Conservation (phyloP, 2,797 vertebrate species). For the Sternarchorhynchus goeldii region DNA sequence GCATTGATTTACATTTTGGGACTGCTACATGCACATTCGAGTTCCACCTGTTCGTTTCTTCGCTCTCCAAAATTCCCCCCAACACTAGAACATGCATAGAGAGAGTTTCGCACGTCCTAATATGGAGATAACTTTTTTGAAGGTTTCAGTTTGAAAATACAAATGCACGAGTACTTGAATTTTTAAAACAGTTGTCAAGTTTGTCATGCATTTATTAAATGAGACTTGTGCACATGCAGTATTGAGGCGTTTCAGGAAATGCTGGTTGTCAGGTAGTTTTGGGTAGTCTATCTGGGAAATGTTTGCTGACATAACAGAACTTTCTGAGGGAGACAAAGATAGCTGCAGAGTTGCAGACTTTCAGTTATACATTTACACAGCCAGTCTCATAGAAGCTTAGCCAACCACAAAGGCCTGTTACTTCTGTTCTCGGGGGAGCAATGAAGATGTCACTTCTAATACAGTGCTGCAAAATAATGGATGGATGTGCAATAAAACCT, state of each 20-base stretch:
- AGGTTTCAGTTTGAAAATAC: no score
- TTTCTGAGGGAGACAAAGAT: constrained; percentile 29
- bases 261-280: constrained; percentile 43
- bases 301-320: constrained; percentile 50
- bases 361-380: constrained; percentile 38
- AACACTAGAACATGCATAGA: no score
- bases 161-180: not conserved
- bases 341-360: constrained; percentile 41
- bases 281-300: constrained; percentile 47
- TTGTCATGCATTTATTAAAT: constrained; percentile 30
- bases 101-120: no score
- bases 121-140: no score
- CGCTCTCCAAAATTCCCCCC: no score
- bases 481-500: not conserved
- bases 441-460: not conserved
- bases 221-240: constrained; percentile 12
- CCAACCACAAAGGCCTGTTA: constrained; percentile 14
- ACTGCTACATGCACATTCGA: no score
- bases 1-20: no score
- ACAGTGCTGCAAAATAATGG: not conserved
- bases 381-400: constrained; percentile 31
- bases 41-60: no score
- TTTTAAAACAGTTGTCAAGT: constrained; percentile 6
- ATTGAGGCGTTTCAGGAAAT: constrained; percentile 38
- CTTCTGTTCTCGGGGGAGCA: not conserved